A percentile compares a stretch with the other conserved stretches of the same genome.
Evolutionary conservation across 2,797 vertebrate genomes (phyloP).

Genomic region (Characodon lateralis): DNA sequence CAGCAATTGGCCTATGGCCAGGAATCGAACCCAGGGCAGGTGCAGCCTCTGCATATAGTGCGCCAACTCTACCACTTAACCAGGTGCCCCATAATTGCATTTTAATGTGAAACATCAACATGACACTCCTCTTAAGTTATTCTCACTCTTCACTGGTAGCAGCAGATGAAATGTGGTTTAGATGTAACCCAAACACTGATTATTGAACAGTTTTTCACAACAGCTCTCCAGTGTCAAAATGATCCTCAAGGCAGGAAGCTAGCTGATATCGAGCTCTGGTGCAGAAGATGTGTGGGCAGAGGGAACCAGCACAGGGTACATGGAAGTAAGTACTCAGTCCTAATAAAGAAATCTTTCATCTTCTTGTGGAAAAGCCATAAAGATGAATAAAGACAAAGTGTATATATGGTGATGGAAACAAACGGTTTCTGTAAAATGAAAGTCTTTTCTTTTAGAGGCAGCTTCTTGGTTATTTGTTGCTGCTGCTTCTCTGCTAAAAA

Average conservation of each 20-base stretch:
- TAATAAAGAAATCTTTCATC: conserved; percentile 27
- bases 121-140: background rate
- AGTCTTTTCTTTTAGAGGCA: background rate
- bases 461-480: conserved; percentile 6
- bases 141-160: background rate
- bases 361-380: conserved; percentile 13
- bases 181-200: conserved; percentile 11
- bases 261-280: conserved; percentile 32
- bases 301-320: conserved; percentile 18
- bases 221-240: conserved; percentile 16
- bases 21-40: too few relatives aligned
- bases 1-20: too few relatives aligned
- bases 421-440: conserved; percentile 5
- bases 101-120: background rate
- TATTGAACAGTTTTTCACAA: conserved; percentile 32
- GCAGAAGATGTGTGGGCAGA: conserved; percentile 54
- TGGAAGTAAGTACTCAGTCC: conserved; percentile 37
- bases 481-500: conserved; percentile 6
- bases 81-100: background rate
- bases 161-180: background rate
- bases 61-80: too few relatives aligned
- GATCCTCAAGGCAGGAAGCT: conserved; percentile 50
- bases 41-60: too few relatives aligned
- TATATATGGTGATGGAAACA: background rate
- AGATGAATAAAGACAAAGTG: background rate